Conservation (phyloP, 2,113 vertebrate species). For the Pavo muticus region DNA sequence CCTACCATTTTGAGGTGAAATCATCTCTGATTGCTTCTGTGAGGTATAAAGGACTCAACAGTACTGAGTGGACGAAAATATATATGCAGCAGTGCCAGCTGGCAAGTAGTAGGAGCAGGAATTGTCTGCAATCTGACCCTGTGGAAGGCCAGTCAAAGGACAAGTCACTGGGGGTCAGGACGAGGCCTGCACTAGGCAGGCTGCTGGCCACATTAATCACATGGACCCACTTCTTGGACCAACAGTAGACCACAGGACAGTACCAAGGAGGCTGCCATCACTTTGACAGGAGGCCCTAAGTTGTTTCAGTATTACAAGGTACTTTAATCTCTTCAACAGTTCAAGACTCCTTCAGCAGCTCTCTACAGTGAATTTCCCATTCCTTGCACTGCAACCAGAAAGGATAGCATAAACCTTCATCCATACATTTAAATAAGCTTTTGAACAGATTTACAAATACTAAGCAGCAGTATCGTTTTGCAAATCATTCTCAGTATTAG, state of each 20-base stretch:
- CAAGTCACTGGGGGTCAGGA: accelerated
- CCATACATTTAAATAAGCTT: background rate
- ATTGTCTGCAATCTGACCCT: background rate
- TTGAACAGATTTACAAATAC: background rate
- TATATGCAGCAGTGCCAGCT: accelerated
- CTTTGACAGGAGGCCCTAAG: background rate
- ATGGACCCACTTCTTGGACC: background rate
- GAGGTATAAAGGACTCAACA: background rate
- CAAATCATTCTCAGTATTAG: background rate
- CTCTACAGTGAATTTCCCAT: background rate
- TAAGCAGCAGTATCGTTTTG: background rate
- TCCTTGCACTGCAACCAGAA: background rate
- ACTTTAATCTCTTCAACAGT: background rate
- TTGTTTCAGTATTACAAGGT: background rate
- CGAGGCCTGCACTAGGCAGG: background rate
- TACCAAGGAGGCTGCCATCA: background rate
- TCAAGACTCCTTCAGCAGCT: background rate
- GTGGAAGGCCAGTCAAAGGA: background rate
- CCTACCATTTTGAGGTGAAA: background rate
- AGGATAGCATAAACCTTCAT: background rate
- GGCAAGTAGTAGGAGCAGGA: background rate
- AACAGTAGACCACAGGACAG: background rate
- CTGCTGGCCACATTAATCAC: background rate
- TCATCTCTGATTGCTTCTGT: background rate
- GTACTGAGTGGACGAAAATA: background rate